phyloP scores from a whole-genome alignment of 1,140 invertebrate genomes.

The Arctopsyche grandis region DNA sequence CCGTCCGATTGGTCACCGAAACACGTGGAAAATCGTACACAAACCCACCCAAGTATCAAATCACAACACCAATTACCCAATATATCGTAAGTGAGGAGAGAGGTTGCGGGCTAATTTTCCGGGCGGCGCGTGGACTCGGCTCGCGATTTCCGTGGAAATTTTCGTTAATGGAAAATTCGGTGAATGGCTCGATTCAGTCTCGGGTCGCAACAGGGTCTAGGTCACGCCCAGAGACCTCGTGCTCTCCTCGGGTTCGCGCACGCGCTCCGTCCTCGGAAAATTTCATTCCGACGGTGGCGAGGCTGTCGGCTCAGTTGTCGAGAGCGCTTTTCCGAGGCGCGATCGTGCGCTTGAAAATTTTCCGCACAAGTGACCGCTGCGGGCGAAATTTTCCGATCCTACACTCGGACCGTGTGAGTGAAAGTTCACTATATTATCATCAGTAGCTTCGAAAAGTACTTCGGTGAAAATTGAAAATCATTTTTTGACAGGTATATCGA shows the following conservation, averaged over 20 bases:
- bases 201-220: conserved; percentile 66
- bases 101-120: not conserved
- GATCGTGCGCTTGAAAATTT: not conserved
- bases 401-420: no score
- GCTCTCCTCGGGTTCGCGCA: conserved; percentile 55
- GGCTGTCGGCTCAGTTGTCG: not conserved
- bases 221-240: conserved; percentile 64
- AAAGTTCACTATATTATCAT: no score
- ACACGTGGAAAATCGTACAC: not conserved
- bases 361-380: not conserved
- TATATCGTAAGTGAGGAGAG: not conserved
- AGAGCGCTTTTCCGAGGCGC: not conserved
- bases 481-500: no score
- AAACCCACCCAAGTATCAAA: not conserved
- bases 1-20: no score
- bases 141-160: not conserved
- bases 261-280: conserved; percentile 13
- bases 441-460: no score
- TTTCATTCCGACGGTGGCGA: not conserved
- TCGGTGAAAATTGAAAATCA: no score
- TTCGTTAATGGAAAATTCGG: conserved; percentile 25
- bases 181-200: conserved; percentile 50
- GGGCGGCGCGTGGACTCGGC: not conserved
- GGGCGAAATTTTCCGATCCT: not conserved
- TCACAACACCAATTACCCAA: not conserved